Conservation (phyloP, 2,797 vertebrate genomes). For the Pampus argenteus region DNA sequence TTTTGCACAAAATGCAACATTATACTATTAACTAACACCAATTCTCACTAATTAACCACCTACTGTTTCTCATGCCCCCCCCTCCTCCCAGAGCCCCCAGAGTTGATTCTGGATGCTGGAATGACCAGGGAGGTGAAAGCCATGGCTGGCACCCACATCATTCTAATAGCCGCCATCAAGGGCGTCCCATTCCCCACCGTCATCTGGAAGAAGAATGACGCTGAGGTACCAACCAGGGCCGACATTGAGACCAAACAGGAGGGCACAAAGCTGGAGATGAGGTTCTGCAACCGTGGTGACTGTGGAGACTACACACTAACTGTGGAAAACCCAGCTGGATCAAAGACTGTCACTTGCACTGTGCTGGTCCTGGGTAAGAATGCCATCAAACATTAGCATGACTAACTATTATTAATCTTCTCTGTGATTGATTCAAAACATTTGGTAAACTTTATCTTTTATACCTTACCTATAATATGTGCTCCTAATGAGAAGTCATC, state of each 20-base stretch:
- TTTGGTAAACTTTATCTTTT: not conserved
- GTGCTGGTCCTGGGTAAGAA: slow-evolving; percentile 92
- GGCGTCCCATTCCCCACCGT: slow-evolving; percentile 96
- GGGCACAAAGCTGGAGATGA: slow-evolving; percentile 95
- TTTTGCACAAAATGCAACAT: not conserved
- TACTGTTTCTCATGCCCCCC: not conserved
- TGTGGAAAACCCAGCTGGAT: slow-evolving; percentile 94
- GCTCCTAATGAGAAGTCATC: not conserved
- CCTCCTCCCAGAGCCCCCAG: slow-evolving; percentile 90
- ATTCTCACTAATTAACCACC: not conserved
- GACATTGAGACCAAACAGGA: slow-evolving; percentile 91
- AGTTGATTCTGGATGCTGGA: slow-evolving; percentile 93
- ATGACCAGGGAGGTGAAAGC: slow-evolving; percentile 96
- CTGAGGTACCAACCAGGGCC: slow-evolving; percentile 92
- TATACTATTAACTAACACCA: too few species aligned
- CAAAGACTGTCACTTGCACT: slow-evolving; percentile 94
- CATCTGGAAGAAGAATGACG: slow-evolving; percentile 95
- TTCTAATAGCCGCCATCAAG: slow-evolving; percentile 93
- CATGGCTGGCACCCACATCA: slow-evolving; percentile 92
- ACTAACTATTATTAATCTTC: not conserved
- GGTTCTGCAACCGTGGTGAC: slow-evolving; percentile 92
- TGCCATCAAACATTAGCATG: not conserved
- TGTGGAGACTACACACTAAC: slow-evolving; percentile 95
- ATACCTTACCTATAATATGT: too few species aligned
- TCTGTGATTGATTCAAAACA: not conserved